Evolutionary conservation across 1,140 invertebrate species (phyloP), one percentile per base, ranked within the genome.

Genomic region (Diplogasteroides magnus): DNA sequence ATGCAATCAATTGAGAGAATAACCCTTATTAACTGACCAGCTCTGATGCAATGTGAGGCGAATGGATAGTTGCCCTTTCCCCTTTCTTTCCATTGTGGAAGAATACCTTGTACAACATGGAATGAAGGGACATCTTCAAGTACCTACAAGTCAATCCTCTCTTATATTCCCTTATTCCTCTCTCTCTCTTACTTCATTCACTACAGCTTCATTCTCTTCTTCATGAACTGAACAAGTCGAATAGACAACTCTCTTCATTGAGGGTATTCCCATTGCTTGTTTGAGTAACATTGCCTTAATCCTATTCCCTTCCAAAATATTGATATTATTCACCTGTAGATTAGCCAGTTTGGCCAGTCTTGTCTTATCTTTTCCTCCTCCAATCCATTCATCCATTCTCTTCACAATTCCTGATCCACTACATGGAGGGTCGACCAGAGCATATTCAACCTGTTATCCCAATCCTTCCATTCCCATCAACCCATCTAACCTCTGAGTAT

Each of bases 371-470:
- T 74, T 69, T 25, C 74, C 65, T 71, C 82, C 82, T 28, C 81
- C 78, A 31, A 78, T 75, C 78, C 86, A 60, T 32, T 82, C 66
- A 66, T 85, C 83, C 13, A 87, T 71, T 63, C 89, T 86, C 72
- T 87, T 87, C 31, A 77, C 82, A 75, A 83, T 87, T 89, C 95
- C 95, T 84, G 91, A 92, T 55, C 94, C 94, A 70, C 92, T 92
- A 85, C 94, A 98, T 69, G 91, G 92, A 2, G 94, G 94, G 87
- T 98, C 95, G 0, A 98, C 88, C 26, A 98, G 84, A 75, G 97
- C 90, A 78, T 93, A 94, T 83, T 93, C 88, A 0, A 96, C 90
- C 79, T 89, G 85, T 27, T 87, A 86, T 82, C 87, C 23, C 27
- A 1, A 61, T 57, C 63, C 31, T 31, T 48, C 6, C 27, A 67